phyloP scores from a whole-genome alignment of 2,888 invertebrate species.

The Silvanus unidentatus region DNA sequence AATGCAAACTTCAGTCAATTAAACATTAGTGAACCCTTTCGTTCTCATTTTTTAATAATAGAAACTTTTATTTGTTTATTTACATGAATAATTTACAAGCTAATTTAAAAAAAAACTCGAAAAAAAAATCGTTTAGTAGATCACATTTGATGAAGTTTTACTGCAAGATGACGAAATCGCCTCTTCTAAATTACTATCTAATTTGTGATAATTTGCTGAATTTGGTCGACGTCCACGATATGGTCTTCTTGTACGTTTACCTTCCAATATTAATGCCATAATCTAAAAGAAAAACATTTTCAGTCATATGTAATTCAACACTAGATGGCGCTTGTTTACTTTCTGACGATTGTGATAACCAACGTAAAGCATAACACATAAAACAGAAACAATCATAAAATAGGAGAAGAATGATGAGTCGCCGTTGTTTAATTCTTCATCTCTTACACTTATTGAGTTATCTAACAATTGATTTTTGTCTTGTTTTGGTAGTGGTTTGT shows the following conservation, averaged over 20 bases:
- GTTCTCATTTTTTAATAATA: too few species aligned
- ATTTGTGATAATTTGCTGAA: constrained; percentile 59
- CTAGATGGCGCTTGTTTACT: constrained; percentile 45
- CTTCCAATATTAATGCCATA: constrained; percentile 59
- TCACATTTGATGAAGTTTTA: constrained; percentile 52
- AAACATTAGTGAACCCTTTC: too few species aligned
- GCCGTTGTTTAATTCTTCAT: constrained; percentile 42
- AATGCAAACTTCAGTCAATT: too few species aligned
- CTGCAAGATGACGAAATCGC: constrained; percentile 57
- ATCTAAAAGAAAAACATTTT: constrained; percentile 47
- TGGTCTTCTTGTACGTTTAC: constrained; percentile 46
- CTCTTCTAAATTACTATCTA: constrained; percentile 63
- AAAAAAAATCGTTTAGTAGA: constrained; percentile 49
- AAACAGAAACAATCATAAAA: constrained; percentile 56
- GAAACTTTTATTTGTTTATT: too few species aligned
- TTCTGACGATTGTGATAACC: constrained; percentile 61
- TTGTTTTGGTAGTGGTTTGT: constrained; percentile 14
- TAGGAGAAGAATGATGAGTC: constrained; percentile 65
- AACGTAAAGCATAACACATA: constrained; percentile 58
- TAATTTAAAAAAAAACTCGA: too few species aligned
- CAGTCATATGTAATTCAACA: constrained; percentile 3
- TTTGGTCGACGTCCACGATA: constrained; percentile 51
- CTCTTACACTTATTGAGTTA: constrained; percentile 10
- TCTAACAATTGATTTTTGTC: constrained; percentile 17
- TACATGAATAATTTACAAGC: neutral